A percentile compares a stretch with the other conserved stretches of the same genome.
These are phyloP conservation scores for Cochlearius cochlearius DNA, from an alignment of 2,113 vertebrate genomes.

Conservation along the genomic window DNA sequence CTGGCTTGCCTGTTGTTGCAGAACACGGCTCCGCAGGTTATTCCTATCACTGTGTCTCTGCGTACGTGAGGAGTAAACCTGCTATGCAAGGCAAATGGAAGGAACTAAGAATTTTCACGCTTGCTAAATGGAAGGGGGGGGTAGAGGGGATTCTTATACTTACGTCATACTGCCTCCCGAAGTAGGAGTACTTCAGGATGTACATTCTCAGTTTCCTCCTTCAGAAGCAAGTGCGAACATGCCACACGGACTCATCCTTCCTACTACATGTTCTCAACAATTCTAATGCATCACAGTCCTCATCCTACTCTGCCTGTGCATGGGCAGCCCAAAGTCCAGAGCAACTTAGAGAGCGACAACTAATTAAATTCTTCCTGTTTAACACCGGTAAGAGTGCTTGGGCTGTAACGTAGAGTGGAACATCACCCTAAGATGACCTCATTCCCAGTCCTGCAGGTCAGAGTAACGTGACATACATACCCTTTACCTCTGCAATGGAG, in stretches of 20 bases:
- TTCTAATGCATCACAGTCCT: neutral
- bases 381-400: neutral
- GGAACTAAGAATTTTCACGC: neutral
- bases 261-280: neutral
- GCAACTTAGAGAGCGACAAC: neutral
- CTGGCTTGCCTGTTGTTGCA: neutral
- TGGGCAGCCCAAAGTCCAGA: neutral
- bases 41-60: neutral
- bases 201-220: neutral
- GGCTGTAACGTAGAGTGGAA: neutral
- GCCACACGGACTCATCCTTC: neutral
- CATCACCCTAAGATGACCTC: neutral
- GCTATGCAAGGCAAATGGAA: neutral
- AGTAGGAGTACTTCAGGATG: neutral
- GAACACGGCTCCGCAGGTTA: neutral
- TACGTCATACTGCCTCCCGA: neutral
- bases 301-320: neutral
- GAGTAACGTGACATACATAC: neutral
- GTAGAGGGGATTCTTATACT: neutral
- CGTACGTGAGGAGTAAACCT: neutral
- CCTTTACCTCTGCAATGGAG: constrained; percentile 11
- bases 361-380: neutral
- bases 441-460: neutral
- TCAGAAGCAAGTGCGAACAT: neutral
- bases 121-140: neutral